Percentiles rank a stretch among this genome's conserved stretches.
phyloP scores from a whole-genome alignment of 2,113 vertebrate species.

The Pteropus alecto region DNA sequence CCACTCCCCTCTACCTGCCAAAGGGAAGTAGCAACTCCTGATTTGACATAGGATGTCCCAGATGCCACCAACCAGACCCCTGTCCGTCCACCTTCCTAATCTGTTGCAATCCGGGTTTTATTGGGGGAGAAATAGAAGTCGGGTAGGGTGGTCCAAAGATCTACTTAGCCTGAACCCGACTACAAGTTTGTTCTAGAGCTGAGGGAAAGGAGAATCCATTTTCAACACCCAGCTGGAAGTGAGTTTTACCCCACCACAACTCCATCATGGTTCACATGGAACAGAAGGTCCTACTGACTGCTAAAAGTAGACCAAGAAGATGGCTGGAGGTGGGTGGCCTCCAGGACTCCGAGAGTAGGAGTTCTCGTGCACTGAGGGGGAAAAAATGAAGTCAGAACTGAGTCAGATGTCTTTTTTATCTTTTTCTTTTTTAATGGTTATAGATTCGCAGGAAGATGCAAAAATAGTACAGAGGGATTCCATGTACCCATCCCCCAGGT shows the following conservation, averaged over 20 bases:
- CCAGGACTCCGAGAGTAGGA: neutral
- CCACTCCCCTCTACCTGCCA: neutral
- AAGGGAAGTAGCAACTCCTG: neutral
- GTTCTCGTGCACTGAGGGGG: neutral
- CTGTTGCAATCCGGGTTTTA: neutral
- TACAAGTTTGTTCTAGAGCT: neutral
- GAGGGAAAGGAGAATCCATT: neutral
- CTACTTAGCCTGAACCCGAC: neutral
- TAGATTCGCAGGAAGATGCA: neutral
- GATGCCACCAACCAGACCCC: neutral
- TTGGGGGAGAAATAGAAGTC: neutral
- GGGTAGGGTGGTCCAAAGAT: neutral
- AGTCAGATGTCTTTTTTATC: neutral
- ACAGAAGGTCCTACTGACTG: neutral
- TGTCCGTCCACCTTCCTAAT: neutral
- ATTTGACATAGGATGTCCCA: neutral
- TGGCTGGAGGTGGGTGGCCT: neutral
- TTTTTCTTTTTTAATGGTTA: slow-evolving; percentile 53
- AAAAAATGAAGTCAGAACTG: neutral
- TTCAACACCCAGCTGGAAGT: neutral
- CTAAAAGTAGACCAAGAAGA: neutral
- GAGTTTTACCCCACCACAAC: neutral
- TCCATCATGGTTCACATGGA: neutral
- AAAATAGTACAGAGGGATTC: neutral
- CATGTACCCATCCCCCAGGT: neutral